phyloP scores from a whole-genome alignment of 2,797 vertebrate species.

The Ptychobarbus kaznakovi region DNA sequence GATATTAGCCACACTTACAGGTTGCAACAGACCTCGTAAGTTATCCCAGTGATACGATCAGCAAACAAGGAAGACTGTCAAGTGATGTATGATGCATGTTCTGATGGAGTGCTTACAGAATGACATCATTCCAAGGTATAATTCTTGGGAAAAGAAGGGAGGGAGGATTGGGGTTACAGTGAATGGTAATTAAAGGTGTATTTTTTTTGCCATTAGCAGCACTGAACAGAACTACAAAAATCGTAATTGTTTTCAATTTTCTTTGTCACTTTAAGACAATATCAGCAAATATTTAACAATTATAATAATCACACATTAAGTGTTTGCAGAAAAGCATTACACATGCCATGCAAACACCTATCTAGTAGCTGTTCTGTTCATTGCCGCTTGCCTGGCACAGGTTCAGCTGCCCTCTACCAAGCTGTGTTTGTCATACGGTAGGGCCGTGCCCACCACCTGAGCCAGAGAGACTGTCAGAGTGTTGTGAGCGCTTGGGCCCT shows the following conservation, averaged over 20 bases:
- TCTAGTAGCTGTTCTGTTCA: slow-evolving; percentile 46
- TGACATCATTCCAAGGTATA: background rate
- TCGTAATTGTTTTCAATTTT: background rate
- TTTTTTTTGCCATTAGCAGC: background rate
- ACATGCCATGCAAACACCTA: background rate
- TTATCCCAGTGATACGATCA: slow-evolving; percentile 21
- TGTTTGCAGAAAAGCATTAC: slow-evolving; percentile 3
- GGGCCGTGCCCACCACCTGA: slow-evolving; percentile 66
- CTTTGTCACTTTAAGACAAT: background rate
- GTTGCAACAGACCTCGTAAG: slow-evolving; percentile 6
- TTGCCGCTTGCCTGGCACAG: slow-evolving; percentile 69
- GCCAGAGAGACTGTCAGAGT: slow-evolving; percentile 58
- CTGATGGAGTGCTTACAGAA: background rate
- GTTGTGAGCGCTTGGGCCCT: slow-evolving; percentile 48
- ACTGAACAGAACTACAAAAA: background rate
- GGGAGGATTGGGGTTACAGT: background rate
- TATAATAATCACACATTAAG: background rate
- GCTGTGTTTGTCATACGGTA: slow-evolving; percentile 67
- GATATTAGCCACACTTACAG: background rate
- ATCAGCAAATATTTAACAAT: background rate
- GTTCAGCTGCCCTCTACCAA: slow-evolving; percentile 72
- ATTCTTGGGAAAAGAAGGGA: background rate
- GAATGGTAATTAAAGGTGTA: background rate
- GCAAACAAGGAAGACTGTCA: slow-evolving; percentile 21
- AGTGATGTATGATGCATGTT: slow-evolving; percentile 19